phyloP scores from a whole-genome alignment of 2,888 invertebrate species.

The Chironomus riparius region DNA sequence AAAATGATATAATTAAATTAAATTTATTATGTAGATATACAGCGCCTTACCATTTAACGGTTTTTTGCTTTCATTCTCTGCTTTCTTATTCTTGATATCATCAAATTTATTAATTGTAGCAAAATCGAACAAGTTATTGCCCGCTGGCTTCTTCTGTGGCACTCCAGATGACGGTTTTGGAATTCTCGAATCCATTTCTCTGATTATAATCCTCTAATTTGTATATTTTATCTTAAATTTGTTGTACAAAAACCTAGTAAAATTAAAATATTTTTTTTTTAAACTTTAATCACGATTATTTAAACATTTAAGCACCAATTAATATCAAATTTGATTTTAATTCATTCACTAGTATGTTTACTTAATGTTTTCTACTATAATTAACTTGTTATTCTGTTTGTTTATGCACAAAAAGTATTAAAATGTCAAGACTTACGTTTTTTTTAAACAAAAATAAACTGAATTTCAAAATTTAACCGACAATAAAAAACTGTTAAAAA shows the following conservation, averaged over 20 bases:
- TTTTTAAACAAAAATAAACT: too few relatives aligned
- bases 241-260: not conserved
- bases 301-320: too few relatives aligned
- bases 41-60: not conserved
- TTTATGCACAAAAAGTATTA: too few relatives aligned
- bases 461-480: too few relatives aligned
- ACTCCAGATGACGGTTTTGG: not conserved
- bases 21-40: not conserved
- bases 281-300: not conserved
- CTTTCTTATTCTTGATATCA: not conserved
- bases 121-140: not conserved
- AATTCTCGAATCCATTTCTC: conserved; percentile 1
- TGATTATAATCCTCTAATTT: not conserved
- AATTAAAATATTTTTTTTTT: not conserved
- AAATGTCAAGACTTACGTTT: too few relatives aligned
- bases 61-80: not conserved
- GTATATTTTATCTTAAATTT: not conserved
- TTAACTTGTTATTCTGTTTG: too few relatives aligned
- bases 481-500: too few relatives aligned
- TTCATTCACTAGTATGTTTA: too few relatives aligned
- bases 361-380: too few relatives aligned
- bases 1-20: not conserved
- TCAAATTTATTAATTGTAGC: not conserved
- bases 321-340: too few relatives aligned
- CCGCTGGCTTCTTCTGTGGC: not conserved